These are phyloP conservation scores for Pocota personata DNA, from an alignment of 2,888 invertebrate species.

Conservation along the genomic window DNA sequence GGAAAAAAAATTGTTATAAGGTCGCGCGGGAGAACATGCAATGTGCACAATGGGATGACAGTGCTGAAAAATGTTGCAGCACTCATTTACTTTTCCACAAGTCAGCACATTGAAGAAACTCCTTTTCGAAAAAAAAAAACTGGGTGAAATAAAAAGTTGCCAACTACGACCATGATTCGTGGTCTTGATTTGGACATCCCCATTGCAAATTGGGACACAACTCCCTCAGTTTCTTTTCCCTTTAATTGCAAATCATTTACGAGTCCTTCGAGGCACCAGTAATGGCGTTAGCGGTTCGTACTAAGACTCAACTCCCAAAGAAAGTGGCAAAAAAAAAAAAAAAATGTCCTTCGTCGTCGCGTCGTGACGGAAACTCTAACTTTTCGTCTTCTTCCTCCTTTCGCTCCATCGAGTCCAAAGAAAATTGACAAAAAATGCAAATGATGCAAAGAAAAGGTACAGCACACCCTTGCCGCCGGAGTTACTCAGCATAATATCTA, in stretches of 20 bases:
- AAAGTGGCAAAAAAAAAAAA: constrained; percentile 35
- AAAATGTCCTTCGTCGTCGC: constrained; percentile 42
- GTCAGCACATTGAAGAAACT: constrained; percentile 68
- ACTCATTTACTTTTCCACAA: constrained; percentile 73
- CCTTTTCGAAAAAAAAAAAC: constrained; percentile 11
- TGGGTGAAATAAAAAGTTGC: constrained; percentile 53
- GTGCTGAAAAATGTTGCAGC: constrained; percentile 72
- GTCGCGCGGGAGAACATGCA: constrained; percentile 67
- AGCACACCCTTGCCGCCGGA: constrained; percentile 14
- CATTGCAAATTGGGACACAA: constrained; percentile 71
- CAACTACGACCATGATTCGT: constrained; percentile 67
- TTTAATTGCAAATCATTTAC: constrained; percentile 73
- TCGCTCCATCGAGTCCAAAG: constrained; percentile 27
- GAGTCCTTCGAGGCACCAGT: constrained; percentile 65
- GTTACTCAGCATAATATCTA: constrained; percentile 59
- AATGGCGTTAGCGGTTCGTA: constrained; percentile 63
- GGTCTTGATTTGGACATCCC: constrained; percentile 70
- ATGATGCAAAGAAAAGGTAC: constrained; percentile 67
- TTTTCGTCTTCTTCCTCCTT: constrained; percentile 13
- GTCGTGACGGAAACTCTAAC: constrained; percentile 54
- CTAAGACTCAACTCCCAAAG: constrained; percentile 45
- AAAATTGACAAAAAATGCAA: constrained; percentile 73
- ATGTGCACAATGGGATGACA: constrained; percentile 69
- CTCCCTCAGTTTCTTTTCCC: constrained; percentile 39
- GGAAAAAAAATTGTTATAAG: constrained; percentile 40